Evolutionary conservation across 2,113 vertebrate species (phyloP), one percentile per base, ranked within the genome.

Genomic region (Pteropus alecto): DNA sequence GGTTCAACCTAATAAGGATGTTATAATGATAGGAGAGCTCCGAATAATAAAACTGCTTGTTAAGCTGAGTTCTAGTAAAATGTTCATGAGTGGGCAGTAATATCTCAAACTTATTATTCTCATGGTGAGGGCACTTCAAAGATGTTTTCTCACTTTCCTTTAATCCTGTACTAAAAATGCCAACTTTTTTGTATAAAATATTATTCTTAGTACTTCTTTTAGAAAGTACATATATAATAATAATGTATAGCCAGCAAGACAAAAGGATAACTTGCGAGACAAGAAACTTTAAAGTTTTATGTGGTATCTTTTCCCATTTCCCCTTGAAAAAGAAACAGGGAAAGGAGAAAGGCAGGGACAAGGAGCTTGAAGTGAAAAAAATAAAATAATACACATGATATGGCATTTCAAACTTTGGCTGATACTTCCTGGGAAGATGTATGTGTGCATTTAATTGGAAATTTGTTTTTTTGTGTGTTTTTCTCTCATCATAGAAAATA

Each of bases 401-500:
- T 83, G 6, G 7, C 82, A 85, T 56, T 79, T 95, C 8, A 94
- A 2, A 76, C 12, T 83, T 63, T 83, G 67, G 5, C 56, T 93
- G 10, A 33, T 68, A 24, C 7, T 81, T 92, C 54, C n/a, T 21
- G 8, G 41, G 35, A 83, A 2, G 93, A 1, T 86, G 28, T 95
- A 28, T 43, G 6, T 68, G 5, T 93, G 2, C 95, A 16, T 90
- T 58, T 94, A 86, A 77, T 74, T 92, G 54, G 33, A 91, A 63
- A 33, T 96, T 0, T 70, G 8, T 90, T 95, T 11, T 60, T 89
- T 65, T 89, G 89, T 67, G 51, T 51, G 51, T 51, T 96, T 33
- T 87, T 85, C 33, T 81, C 35, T 73, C 54, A 83, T 97, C 92
- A 15, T 98, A 99, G 99, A 99, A 99, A 96, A 99, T 99, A 99